Percentiles rank a stretch among this genome's conserved stretches.
These are phyloP conservation scores for Dynastes hyllus DNA, from an alignment of 2,888 invertebrate genomes.

Conservation along the genomic window DNA sequence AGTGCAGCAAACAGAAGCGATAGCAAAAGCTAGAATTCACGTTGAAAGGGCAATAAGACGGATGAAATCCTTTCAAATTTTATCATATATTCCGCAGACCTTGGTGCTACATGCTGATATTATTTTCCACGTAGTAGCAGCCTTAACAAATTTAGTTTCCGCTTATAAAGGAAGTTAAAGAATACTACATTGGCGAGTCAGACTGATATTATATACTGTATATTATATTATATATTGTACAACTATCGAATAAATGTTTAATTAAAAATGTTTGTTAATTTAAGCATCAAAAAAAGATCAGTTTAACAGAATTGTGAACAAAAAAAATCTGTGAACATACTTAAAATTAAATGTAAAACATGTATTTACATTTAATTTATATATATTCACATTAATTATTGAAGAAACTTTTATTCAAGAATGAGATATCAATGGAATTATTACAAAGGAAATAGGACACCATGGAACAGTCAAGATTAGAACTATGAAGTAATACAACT, in stretches of 20 bases:
- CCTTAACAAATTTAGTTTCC: constrained; percentile 41
- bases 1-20: constrained; percentile 56
- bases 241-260: not conserved
- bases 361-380: not conserved
- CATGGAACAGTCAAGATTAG: no score
- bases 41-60: constrained; percentile 58
- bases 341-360: not conserved
- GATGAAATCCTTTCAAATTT: constrained; percentile 56
- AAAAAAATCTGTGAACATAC: not conserved
- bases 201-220: not conserved
- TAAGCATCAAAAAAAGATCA: not conserved
- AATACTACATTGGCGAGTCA: constrained; percentile 4
- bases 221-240: not conserved
- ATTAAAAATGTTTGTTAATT: not conserved
- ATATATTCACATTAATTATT: no score
- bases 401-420: no score
- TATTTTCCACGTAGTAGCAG: constrained; percentile 5
- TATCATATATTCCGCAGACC: constrained; percentile 1
- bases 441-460: no score
- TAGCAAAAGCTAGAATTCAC: constrained; percentile 59
- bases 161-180: constrained; percentile 27
- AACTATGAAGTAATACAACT: no score
- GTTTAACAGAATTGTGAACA: not conserved
- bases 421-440: no score
- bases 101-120: not conserved